Conservation (phyloP, 2,888 invertebrate species). For the Ashinkailepas kermadecensis region DNA sequence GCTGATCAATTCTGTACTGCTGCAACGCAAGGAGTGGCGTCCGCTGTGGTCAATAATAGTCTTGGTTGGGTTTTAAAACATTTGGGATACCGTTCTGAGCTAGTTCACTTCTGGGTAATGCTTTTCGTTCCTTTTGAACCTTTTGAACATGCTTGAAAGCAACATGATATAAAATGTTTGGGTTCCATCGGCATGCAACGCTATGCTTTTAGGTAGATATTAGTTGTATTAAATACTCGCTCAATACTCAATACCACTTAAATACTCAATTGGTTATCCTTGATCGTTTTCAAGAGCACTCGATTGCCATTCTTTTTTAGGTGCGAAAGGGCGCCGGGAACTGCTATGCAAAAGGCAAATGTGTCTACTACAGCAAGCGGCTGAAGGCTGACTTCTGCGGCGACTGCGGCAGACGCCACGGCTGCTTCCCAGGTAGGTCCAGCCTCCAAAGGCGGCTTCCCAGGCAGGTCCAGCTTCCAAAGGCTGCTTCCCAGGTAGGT, state of each 20-base stretch:
- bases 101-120: not conserved
- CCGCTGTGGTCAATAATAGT: not conserved
- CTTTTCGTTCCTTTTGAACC: not conserved
- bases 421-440: constrained; percentile 12
- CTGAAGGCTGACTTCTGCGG: constrained; percentile 17
- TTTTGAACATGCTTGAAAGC: not conserved
- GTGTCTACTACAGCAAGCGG: constrained; percentile 22
- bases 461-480: no score
- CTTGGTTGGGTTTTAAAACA: not conserved
- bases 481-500: no score
- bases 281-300: no score
- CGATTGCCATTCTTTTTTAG: not conserved
- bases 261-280: no score
- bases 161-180: not conserved
- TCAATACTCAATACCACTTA: not conserved
- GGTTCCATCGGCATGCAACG: not conserved
- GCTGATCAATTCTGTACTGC: not conserved
- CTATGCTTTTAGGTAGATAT: not conserved
- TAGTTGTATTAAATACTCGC: not conserved
- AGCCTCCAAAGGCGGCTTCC: no score
- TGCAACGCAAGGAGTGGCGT: not conserved
- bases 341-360: constrained; percentile 21
- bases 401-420: not conserved
- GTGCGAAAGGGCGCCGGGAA: constrained; percentile 9
- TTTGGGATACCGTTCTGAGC: not conserved